Conservation (phyloP, 2,797 vertebrate genomes). For the Podarcis siculus region DNA sequence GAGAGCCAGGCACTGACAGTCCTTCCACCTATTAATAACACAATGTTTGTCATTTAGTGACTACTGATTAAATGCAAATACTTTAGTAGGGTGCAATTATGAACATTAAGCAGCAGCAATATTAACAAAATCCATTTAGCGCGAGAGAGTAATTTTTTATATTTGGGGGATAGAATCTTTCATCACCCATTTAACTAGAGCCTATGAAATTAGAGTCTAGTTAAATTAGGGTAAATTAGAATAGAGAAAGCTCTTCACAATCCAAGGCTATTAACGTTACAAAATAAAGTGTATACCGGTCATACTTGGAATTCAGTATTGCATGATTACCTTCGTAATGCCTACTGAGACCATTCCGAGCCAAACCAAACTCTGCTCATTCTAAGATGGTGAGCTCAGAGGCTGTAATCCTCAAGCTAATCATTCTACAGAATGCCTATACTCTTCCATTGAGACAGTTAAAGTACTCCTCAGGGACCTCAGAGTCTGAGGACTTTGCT, state of each 20-base stretch:
- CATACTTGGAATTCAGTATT: background rate
- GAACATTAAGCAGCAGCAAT: slow-evolving; percentile 33
- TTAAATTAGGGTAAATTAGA: slow-evolving; percentile 34
- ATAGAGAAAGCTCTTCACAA: slow-evolving; percentile 28
- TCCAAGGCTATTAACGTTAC: background rate
- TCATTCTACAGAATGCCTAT: background rate
- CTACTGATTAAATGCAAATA: slow-evolving; percentile 42
- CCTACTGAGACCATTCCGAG: background rate
- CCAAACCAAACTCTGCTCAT: background rate
- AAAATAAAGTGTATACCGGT: background rate
- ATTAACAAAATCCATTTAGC: slow-evolving; percentile 45
- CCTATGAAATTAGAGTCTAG: slow-evolving; percentile 8
- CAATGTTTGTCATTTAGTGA: slow-evolving; percentile 25
- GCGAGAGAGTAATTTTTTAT: slow-evolving; percentile 12
- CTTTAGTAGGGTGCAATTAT: slow-evolving; percentile 47
- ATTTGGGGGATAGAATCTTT: slow-evolving; percentile 16
- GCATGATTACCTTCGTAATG: background rate
- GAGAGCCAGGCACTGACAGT: slow-evolving; percentile 12
- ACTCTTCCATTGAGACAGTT: background rate
- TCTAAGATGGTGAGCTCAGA: background rate
- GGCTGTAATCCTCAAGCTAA: background rate
- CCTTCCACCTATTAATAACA: slow-evolving; percentile 36
- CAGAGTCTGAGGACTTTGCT: no score
- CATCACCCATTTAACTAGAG: slow-evolving; percentile 47
- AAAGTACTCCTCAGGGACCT: background rate